Evolutionary conservation across 2,797 vertebrate genomes (phyloP).

Genomic region (Ciconia nigra): DNA sequence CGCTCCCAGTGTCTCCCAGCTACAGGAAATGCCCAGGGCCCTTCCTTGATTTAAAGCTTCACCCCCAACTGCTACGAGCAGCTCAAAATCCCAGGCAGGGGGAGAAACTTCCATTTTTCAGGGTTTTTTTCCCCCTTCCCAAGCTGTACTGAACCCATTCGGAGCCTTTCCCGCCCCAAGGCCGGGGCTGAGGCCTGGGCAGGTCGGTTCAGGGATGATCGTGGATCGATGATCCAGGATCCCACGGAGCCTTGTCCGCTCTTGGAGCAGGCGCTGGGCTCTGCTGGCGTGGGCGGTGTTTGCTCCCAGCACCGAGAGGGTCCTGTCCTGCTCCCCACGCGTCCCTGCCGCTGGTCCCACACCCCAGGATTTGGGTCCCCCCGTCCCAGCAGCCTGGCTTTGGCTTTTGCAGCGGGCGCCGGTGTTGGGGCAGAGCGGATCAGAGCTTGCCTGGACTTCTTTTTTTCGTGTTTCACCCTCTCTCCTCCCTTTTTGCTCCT

Average conservation of each 20-base stretch:
- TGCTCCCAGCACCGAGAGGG: neutral
- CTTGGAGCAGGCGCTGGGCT: neutral
- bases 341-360: neutral
- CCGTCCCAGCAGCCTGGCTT: neutral
- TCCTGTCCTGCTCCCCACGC: fast-evolving
- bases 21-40: conserved; percentile 10
- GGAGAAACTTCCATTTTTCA: neutral
- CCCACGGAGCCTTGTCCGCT: fast-evolving
- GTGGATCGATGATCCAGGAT: neutral
- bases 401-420: neutral
- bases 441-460: neutral
- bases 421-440: neutral
- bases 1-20: neutral
- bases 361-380: neutral
- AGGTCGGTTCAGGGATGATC: neutral
- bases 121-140: neutral
- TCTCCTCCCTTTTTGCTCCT: neutral
- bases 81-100: neutral
- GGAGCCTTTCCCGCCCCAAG: neutral
- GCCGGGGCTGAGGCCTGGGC: neutral
- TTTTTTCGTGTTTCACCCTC: too few relatives aligned
- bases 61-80: neutral
- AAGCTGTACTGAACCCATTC: fast-evolving
- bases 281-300: fast-evolving
- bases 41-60: neutral